Percentiles rank a stretch among this genome's conserved stretches.
Evolutionary conservation across 2,888 invertebrate species (phyloP).

Genomic region (Meliscaeva auricollis): DNA sequence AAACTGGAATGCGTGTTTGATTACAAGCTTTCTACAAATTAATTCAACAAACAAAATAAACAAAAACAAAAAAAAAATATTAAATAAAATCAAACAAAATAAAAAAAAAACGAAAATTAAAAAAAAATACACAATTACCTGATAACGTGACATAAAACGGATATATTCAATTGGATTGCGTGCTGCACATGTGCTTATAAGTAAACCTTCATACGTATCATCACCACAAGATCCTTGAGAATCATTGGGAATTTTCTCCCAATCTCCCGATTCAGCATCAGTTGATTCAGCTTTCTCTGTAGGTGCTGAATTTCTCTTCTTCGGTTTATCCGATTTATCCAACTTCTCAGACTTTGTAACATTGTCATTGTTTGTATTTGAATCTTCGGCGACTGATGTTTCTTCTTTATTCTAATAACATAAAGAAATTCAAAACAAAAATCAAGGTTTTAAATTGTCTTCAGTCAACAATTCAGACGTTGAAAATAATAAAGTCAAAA

Average conservation of each 20-base stretch:
- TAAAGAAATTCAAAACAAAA: background rate
- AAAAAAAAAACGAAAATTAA: conserved; percentile 70
- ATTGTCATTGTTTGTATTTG: conserved; percentile 38
- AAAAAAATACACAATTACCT: conserved; percentile 78
- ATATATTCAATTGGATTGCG: conserved; percentile 82
- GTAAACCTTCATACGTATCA: conserved; percentile 80
- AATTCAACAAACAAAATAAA: conserved; percentile 75
- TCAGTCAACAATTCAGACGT: background rate
- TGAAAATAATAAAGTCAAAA: background rate
- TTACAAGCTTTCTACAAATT: conserved; percentile 82
- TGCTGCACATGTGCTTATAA: conserved; percentile 82
- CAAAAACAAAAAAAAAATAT: conserved; percentile 69
- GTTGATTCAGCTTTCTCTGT: conserved; percentile 58
- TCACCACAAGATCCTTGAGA: conserved; percentile 73
- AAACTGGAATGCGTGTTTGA: conserved; percentile 81
- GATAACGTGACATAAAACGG: conserved; percentile 83
- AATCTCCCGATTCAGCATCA: conserved; percentile 57
- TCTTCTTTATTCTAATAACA: conserved; percentile 59
- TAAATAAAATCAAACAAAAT: conserved; percentile 73
- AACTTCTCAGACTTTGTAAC: conserved; percentile 30
- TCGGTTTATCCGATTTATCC: conserved; percentile 52
- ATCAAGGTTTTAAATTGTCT: background rate
- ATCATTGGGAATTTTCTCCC: conserved; percentile 63
- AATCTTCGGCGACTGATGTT: conserved; percentile 48
- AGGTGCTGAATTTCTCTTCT: conserved; percentile 56